A percentile compares a stretch with the other conserved stretches of the same genome.
Conservation (phyloP, 2,113 vertebrate genomes). For the Phrynosoma platyrhinos region DNA sequence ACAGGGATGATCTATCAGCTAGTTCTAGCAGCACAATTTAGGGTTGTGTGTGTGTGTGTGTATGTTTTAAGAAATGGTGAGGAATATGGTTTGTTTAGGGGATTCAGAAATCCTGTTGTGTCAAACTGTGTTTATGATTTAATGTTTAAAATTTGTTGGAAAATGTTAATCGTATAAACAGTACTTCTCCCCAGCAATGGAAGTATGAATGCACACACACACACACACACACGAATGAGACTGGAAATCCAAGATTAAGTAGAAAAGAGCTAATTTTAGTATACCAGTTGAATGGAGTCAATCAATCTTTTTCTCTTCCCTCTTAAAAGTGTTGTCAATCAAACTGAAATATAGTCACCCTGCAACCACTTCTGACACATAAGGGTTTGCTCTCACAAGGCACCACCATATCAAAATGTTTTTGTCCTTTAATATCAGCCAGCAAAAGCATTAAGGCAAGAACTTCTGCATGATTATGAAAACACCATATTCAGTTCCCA, state of each 20-base stretch:
- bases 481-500: background rate
- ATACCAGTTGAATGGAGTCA: background rate
- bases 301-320: background rate
- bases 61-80: slow-evolving; percentile 6
- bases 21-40: slow-evolving; percentile 43
- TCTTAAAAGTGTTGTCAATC: background rate
- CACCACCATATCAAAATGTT: background rate
- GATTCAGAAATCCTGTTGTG: slow-evolving; percentile 19
- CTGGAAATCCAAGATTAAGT: background rate
- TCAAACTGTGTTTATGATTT: slow-evolving; percentile 20
- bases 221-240: slow-evolving; percentile 23
- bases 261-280: background rate
- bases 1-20: slow-evolving; percentile 58
- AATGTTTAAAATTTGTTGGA: slow-evolving; percentile 26
- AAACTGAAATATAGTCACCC: background rate
- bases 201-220: background rate
- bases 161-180: background rate
- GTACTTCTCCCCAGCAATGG: background rate
- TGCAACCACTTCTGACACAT: background rate
- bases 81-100: background rate
- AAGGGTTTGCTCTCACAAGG: background rate
- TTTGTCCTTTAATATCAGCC: background rate
- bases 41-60: slow-evolving; percentile 2
- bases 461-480: background rate
- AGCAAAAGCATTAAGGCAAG: background rate